Percentiles rank a stretch among this genome's conserved stretches.
Evolutionary conservation across 1,140 invertebrate species (phyloP).

Genomic region (Portunus trituberculatus): DNA sequence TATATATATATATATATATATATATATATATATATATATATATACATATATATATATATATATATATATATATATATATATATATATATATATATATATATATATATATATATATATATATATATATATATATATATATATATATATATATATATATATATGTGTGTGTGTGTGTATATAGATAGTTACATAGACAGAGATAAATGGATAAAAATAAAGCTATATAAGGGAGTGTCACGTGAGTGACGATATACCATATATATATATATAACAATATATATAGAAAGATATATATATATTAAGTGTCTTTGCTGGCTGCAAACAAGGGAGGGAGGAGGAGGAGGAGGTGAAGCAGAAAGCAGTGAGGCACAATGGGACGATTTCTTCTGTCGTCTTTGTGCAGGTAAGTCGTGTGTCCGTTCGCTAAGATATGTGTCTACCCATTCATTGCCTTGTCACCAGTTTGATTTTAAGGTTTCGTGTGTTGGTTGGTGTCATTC

Average conservation of each 20-base stretch:
- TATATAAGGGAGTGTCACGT: neutral
- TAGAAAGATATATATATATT: too few relatives aligned
- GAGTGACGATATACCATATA: neutral
- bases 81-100: constrained; percentile 53
- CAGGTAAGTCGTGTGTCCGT: too few relatives aligned
- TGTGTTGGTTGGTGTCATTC: too few relatives aligned
- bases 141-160: constrained; percentile 57
- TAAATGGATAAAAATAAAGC: neutral
- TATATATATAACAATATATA: too few relatives aligned
- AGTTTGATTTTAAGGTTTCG: too few relatives aligned
- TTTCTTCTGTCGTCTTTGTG: too few relatives aligned
- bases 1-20: constrained; percentile 67
- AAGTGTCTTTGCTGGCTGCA: too few relatives aligned
- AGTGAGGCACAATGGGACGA: neutral
- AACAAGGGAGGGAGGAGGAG: too few relatives aligned
- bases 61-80: constrained; percentile 54
- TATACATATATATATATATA: constrained; percentile 46
- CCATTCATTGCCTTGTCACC: too few relatives aligned
- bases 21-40: constrained; percentile 45
- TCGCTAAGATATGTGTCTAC: too few relatives aligned
- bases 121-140: constrained; percentile 56
- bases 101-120: constrained; percentile 49
- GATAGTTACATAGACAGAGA: neutral
- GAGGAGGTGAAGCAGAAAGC: neutral
- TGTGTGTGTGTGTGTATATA: neutral